Conservation (phyloP, 2,888 invertebrate genomes). For the Cabera pusaria region DNA sequence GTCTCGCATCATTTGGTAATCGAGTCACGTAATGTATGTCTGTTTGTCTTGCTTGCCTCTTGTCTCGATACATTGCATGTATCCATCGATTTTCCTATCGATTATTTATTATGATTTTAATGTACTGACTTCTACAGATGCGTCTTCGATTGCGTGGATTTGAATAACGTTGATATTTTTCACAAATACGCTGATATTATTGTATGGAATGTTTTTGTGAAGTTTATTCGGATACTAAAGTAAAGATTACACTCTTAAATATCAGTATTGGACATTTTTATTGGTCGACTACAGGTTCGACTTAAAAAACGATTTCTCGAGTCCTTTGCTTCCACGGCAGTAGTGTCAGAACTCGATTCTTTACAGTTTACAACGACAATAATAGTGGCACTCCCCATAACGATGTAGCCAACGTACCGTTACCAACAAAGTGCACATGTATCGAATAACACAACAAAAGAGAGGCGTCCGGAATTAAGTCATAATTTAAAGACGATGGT, state of each 20-base stretch:
- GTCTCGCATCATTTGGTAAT: slow-evolving; percentile 77
- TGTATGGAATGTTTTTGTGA: too few species aligned
- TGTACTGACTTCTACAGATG: slow-evolving; percentile 62
- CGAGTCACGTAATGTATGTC: slow-evolving; percentile 75
- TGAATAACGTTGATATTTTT: too few species aligned
- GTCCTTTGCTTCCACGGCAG: slow-evolving; percentile 15
- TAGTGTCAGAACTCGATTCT: slow-evolving; percentile 23
- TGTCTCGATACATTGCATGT: slow-evolving; percentile 61
- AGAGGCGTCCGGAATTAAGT: slow-evolving; percentile 72
- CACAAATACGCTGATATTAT: too few species aligned
- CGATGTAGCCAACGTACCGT: slow-evolving; percentile 57
- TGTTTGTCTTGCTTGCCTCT: slow-evolving; percentile 59
- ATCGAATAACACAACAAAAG: slow-evolving; percentile 63
- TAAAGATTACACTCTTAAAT: slow-evolving; percentile 14
- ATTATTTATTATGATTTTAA: slow-evolving; percentile 67
- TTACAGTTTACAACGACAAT: slow-evolving; percentile 30
- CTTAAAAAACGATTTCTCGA: slow-evolving; percentile 13
- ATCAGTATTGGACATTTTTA: slow-evolving; percentile 11
- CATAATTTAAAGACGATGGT: slow-evolving; percentile 72
- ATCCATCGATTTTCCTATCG: slow-evolving; percentile 51
- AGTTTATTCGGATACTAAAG: slow-evolving; percentile 5
- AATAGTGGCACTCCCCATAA: slow-evolving; percentile 43
- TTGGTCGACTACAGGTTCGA: slow-evolving; percentile 8
- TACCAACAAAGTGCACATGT: slow-evolving; percentile 43
- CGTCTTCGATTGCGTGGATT: slow-evolving; percentile 60